Evolutionary conservation across 2,888 invertebrate genomes (phyloP).

Genomic region (Caenorhabditis angaria): DNA sequence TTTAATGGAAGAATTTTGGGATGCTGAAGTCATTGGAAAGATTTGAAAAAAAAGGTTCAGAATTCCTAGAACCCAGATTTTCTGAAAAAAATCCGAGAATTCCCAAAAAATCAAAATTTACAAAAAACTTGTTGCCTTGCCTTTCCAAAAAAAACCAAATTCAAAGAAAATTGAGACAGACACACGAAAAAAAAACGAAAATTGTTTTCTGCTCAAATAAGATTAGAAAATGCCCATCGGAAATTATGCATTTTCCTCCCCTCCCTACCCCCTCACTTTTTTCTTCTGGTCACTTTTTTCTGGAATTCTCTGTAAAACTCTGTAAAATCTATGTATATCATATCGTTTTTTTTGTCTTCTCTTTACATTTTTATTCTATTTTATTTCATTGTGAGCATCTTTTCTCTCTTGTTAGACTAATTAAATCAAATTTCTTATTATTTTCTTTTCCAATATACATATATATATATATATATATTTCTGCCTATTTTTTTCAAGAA

Average conservation of each 20-base stretch:
- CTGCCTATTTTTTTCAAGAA: no score
- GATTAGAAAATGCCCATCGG: background rate
- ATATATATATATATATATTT: no score
- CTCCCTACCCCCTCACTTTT: background rate
- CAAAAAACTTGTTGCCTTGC: no score
- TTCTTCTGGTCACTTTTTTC: background rate
- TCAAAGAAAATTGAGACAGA: no score
- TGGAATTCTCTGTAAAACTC: background rate
- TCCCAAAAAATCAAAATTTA: no score
- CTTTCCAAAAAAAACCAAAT: no score
- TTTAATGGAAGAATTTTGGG: no score
- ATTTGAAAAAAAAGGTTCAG: no score
- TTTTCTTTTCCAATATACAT: no score
- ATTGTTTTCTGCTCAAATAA: background rate
- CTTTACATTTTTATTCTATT: background rate
- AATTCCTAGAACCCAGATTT: no score
- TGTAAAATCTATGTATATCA: background rate
- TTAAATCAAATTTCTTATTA: conserved; percentile 2
- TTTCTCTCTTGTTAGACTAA: background rate
- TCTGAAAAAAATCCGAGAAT: no score
- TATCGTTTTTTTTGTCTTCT: background rate
- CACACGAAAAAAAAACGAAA: background rate
- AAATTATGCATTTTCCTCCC: background rate
- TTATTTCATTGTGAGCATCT: background rate
- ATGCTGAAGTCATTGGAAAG: no score